Evolutionary conservation across 1,140 invertebrate species (phyloP).

Genomic region (Sarcophaga peregrina): DNA sequence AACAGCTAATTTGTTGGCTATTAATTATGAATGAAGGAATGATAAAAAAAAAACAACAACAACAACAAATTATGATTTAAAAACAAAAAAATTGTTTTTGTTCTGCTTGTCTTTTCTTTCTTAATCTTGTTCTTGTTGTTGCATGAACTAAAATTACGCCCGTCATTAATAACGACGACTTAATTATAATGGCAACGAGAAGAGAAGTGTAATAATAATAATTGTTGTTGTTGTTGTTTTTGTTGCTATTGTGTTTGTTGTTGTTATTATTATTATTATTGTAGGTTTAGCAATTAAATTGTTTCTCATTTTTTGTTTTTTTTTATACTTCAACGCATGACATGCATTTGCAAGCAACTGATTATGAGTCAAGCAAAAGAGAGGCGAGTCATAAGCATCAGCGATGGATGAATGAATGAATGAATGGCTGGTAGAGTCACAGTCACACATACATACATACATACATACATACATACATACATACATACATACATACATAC

Average conservation of each 20-base stretch:
- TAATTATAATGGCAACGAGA: not conserved
- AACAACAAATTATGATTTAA: not conserved
- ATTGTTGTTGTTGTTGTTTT: not conserved
- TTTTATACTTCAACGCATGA: not conserved
- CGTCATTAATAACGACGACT: not conserved
- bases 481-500: not conserved
- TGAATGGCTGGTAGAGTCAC: not conserved
- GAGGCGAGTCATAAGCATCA: not conserved
- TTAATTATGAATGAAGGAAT: not conserved
- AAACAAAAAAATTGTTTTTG: not conserved
- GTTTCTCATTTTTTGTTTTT: too few relatives aligned
- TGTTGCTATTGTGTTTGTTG: too few relatives aligned
- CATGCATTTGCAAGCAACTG: not conserved
- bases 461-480: not conserved
- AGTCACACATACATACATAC: not conserved
- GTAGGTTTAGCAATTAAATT: too few relatives aligned
- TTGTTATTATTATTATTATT: too few relatives aligned
- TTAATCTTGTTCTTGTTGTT: not conserved
- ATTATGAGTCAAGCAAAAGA: not conserved
- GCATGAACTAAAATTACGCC: slow-evolving; percentile 1
- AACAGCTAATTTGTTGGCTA: not conserved
- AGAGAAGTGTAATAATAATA: not conserved
- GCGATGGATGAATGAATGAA: not conserved
- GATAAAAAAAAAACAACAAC: not conserved
- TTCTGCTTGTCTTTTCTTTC: not conserved